A percentile compares a stretch with the other conserved stretches of the same genome.
Conservation (phyloP, 2,113 vertebrate genomes). For the Galbula dea region DNA sequence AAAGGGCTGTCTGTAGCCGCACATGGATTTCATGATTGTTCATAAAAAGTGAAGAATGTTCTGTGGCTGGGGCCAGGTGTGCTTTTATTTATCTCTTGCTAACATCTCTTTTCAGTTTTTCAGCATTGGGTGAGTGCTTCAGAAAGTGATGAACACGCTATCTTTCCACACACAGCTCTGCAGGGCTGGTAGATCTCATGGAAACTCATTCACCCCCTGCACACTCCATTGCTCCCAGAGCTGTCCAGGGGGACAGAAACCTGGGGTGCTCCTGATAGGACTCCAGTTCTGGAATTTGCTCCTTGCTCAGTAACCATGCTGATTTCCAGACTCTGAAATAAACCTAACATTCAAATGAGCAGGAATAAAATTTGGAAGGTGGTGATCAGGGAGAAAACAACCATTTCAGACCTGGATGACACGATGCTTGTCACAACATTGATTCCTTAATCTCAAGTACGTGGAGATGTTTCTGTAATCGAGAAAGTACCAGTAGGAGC, state of each 20-base stretch:
- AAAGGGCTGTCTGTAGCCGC: neutral
- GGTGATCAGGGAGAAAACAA: neutral
- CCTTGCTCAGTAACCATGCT: neutral
- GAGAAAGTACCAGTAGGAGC: neutral
- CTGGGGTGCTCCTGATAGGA: neutral
- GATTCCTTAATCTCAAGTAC: neutral
- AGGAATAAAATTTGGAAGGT: neutral
- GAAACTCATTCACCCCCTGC: fast-evolving
- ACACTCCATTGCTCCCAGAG: neutral
- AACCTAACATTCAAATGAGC: neutral
- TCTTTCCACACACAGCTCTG: neutral
- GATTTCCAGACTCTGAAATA: neutral
- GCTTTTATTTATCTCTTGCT: neutral
- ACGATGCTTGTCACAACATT: neutral
- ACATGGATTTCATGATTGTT: neutral
- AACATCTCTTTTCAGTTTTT: neutral
- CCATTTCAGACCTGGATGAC: neutral
- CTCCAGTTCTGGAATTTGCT: neutral
- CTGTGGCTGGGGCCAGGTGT: neutral
- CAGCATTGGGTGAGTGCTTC: neutral
- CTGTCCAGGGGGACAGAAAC: neutral
- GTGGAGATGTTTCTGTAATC: neutral
- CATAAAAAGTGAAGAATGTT: neutral
- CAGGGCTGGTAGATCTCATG: neutral
- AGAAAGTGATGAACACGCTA: neutral